Conservation (phyloP, 1,140 invertebrate species). For the Drosophila punjabiensis region DNA sequence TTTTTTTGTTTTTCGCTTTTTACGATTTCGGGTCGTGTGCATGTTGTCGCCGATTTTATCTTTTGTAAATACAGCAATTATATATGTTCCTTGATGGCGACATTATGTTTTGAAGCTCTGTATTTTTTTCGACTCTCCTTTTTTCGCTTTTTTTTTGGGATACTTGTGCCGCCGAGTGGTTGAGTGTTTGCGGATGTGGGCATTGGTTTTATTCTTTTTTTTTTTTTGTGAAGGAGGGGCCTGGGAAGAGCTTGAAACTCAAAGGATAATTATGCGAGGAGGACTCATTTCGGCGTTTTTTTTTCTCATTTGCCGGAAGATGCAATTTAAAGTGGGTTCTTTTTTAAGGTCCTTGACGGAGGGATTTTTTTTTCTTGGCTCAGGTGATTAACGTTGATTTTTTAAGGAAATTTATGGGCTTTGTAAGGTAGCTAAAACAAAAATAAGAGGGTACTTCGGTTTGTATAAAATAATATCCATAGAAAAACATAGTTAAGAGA, state of each 20-base stretch:
- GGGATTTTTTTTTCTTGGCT: not conserved
- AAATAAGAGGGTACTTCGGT: no score
- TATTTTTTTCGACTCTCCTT: constrained; percentile 19
- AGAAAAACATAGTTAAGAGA: no score
- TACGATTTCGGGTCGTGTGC: constrained; percentile 50
- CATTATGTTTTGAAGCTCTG: constrained; percentile 65
- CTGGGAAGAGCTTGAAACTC: constrained; percentile 29
- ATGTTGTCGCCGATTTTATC: constrained; percentile 81
- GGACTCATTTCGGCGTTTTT: constrained; percentile 8
- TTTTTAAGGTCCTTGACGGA: constrained; percentile 10
- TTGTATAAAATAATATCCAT: not conserved
- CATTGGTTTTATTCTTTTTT: constrained; percentile 17
- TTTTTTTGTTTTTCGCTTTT: constrained; percentile 13
- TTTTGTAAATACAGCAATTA: constrained; percentile 84
- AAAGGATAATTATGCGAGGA: constrained; percentile 47
- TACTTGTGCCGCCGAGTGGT: constrained; percentile 40
- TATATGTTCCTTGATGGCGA: constrained; percentile 78
- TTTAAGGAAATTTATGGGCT: not conserved
- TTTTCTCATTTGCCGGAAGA: constrained; percentile 38
- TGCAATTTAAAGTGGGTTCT: constrained; percentile 32
- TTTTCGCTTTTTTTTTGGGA: constrained; percentile 22
- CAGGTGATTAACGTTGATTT: constrained; percentile 8
- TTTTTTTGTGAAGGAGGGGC: not conserved
- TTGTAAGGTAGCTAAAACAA: no score
- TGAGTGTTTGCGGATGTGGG: constrained; percentile 53